phyloP scores from a whole-genome alignment of 2,797 vertebrate genomes.

The Coregonus suidteri region DNA sequence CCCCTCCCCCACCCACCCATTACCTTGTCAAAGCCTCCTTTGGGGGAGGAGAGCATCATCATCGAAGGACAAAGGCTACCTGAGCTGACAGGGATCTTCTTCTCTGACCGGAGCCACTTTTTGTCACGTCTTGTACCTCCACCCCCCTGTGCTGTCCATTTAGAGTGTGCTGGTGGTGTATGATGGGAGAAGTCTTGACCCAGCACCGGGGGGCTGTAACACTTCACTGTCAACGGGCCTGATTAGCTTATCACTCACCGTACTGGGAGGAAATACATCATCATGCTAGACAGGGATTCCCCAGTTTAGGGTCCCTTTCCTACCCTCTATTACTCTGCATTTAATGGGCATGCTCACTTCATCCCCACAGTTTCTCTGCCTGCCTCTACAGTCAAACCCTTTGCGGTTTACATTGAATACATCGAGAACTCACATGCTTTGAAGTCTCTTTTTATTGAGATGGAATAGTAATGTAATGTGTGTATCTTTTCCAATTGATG shows the following conservation, averaged over 20 bases:
- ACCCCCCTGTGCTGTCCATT: constrained; percentile 63
- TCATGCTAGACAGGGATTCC: constrained; percentile 71
- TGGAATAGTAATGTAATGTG: constrained; percentile 31
- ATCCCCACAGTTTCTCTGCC: constrained; percentile 9
- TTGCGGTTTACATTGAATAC: constrained; percentile 1
- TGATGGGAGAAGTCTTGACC: constrained; percentile 75
- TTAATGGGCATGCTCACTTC: constrained; percentile 49
- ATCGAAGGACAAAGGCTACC: constrained; percentile 73
- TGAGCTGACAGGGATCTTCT: constrained; percentile 75
- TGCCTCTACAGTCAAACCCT: neutral
- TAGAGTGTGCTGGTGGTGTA: constrained; percentile 65
- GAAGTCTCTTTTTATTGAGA: constrained; percentile 15
- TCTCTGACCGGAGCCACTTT: constrained; percentile 63
- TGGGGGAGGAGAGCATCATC: constrained; percentile 49
- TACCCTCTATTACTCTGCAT: constrained; percentile 51
- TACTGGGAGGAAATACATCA: constrained; percentile 74
- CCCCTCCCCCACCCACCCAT: neutral
- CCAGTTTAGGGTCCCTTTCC: constrained; percentile 57
- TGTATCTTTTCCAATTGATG: constrained; percentile 6
- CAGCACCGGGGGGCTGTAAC: constrained; percentile 72
- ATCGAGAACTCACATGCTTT: constrained; percentile 10
- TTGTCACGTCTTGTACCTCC: constrained; percentile 38
- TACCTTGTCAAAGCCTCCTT: constrained; percentile 31
- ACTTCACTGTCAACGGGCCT: constrained; percentile 76
- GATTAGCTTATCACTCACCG: constrained; percentile 70